A percentile compares a stretch with the other conserved stretches of the same genome.
Conservation (phyloP, 1,140 invertebrate genomes). For the Diachasmimorpha longicaudata region DNA sequence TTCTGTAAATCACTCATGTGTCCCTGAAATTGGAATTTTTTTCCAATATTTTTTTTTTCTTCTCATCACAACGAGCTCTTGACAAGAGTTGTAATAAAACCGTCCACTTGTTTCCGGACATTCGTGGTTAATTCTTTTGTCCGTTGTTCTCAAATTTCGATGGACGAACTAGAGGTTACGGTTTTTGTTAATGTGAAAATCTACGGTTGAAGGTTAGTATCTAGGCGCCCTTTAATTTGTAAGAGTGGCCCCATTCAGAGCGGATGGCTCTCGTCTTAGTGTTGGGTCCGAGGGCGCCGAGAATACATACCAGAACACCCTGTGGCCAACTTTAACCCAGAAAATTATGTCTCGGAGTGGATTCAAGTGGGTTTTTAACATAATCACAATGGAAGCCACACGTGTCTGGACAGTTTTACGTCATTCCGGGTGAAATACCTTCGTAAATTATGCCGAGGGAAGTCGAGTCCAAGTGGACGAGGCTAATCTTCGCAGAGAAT, state of each 20-base stretch:
- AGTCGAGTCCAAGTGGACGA: neutral
- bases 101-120: no score
- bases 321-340: constrained; percentile 25
- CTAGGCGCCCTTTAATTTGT: constrained; percentile 32
- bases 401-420: constrained; percentile 52
- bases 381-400: constrained; percentile 25
- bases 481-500: no score
- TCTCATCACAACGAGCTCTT: no score
- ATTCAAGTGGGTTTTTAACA: neutral
- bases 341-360: constrained; percentile 44
- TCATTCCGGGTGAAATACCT: neutral
- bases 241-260: neutral
- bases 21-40: no score
- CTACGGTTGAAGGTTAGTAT: neutral
- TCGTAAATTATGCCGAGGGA: neutral
- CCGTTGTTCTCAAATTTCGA: neutral
- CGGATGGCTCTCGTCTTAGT: neutral
- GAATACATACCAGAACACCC: constrained; percentile 26
- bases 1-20: no score
- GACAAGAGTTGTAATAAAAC: no score
- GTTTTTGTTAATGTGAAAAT: neutral
- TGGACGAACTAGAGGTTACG: neutral
- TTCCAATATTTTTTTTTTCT: no score
- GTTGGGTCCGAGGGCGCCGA: constrained; percentile 12
- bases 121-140: neutral